Evolutionary conservation across 2,113 vertebrate genomes (phyloP).

Genomic region (Actenoides hombroni): DNA sequence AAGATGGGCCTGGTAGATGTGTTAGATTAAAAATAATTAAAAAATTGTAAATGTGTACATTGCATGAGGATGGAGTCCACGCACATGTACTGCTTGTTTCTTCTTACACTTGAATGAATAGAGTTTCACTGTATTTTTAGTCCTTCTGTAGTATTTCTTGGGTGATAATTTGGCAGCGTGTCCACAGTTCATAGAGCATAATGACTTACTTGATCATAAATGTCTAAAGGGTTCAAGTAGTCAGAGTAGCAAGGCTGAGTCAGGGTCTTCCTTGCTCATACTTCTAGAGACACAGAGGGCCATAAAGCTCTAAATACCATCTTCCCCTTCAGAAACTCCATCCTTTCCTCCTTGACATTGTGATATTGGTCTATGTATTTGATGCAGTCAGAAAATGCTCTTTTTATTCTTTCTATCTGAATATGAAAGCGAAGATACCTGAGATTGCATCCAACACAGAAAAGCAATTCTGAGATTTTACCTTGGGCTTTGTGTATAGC

Average conservation of each 20-base stretch:
- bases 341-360: not conserved
- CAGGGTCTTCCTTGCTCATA: not conserved
- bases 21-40: not conserved
- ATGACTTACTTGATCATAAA: accelerated
- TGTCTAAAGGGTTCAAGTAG: not conserved
- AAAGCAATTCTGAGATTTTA: not conserved
- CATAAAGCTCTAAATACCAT: not conserved
- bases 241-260: not conserved
- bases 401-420: not conserved
- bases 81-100: not conserved
- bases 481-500: not conserved
- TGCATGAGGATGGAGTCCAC: not conserved
- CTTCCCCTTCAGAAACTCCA: not conserved
- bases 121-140: not conserved
- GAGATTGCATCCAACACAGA: not conserved
- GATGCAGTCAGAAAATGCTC: not conserved
- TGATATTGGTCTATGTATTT: not conserved
- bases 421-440: not conserved
- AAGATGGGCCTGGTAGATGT: not conserved
- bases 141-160: not conserved
- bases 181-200: not conserved
- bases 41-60: not conserved
- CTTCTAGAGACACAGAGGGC: not conserved
- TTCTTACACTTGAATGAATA: not conserved
- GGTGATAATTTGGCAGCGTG: not conserved